Evolutionary conservation across 2,888 invertebrate genomes (phyloP).

Genomic region (Cryptocephalus primarius): DNA sequence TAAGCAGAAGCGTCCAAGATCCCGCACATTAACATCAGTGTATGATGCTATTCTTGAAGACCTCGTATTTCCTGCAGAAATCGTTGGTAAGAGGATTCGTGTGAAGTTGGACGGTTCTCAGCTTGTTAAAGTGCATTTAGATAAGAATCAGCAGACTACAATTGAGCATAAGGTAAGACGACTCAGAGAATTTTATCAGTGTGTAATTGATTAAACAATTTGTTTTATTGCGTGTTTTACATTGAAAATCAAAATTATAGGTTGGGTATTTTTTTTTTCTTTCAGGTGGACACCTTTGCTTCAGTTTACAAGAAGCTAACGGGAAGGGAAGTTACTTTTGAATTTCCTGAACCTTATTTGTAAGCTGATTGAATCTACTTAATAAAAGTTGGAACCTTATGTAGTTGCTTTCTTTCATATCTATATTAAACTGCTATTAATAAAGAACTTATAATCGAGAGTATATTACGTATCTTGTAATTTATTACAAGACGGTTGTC

Average conservation of each 20-base stretch:
- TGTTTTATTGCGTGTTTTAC: too few species aligned
- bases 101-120: conserved; percentile 94
- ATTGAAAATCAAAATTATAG: too few species aligned
- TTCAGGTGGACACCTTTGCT: conserved; percentile 93
- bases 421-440: too few species aligned
- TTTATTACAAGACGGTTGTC: too few species aligned
- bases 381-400: background rate
- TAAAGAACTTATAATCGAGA: too few species aligned
- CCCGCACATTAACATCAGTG: conserved; percentile 89
- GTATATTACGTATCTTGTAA: too few species aligned
- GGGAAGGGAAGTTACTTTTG: conserved; percentile 96
- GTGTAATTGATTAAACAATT: too few species aligned
- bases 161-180: conserved; percentile 91
- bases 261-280: conserved; percentile 18
- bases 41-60: conserved; percentile 97
- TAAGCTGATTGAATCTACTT: conserved; percentile 39
- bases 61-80: conserved; percentile 97
- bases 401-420: too few species aligned
- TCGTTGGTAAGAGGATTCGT: conserved; percentile 95
- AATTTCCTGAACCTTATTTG: conserved; percentile 97
- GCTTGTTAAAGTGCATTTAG: conserved; percentile 94
- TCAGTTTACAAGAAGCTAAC: conserved; percentile 98
- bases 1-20: conserved; percentile 67
- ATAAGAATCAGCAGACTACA: conserved; percentile 97
- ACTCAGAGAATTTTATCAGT: too few species aligned